Evolutionary conservation across 2,797 vertebrate genomes (phyloP), one percentile per base, ranked within the genome.

Genomic region (Peromyscus attwateri): DNA sequence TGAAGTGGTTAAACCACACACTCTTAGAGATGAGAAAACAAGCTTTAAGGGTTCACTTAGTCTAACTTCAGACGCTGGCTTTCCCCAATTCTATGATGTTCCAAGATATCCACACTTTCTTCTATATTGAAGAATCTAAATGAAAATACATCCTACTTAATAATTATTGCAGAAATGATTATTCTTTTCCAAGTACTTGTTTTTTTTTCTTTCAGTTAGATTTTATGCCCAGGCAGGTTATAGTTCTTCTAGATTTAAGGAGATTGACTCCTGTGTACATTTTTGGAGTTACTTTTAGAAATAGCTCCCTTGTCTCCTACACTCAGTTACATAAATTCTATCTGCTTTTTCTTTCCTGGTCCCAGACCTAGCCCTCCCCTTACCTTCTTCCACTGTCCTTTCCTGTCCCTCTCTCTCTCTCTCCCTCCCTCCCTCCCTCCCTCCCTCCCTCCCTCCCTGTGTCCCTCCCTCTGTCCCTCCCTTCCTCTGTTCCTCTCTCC

Each of bases 401-500:
- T 62, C 14, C 52, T 55, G 14, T 21, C 3, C 6, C 6, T 82
- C 16, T 16, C 14, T 17, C 52, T 13, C 52, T 21, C 3, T 1
- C 6, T 82, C 29, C 14, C 3, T 17, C 27, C 6, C 2, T 8
- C 34, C 4, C n/a, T 8, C 49, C 3, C 2, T 12, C 17, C 11
- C 3, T 23, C 10, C n/a, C 3, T 4, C 2, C 23, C 1, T 76
- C 2, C 37, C 0, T 62, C 6, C 14, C 27, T 31, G n/a, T n/a
- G n/a, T 17, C 27, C 6, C 2, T 8, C 34, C 4, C n/a, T 8
- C 49, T 5, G 3, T 12, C 17, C 11, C 3, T 23, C 10, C n/a
- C 3, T 4, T 3, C 23, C 1, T 76, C 2, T 55, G 31, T 16
- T 34, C 1, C 29, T 40, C 13, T 3, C 6, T 46, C 3, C 10